Conservation (phyloP, 2,113 vertebrate genomes). For the Plecotus auritus region DNA sequence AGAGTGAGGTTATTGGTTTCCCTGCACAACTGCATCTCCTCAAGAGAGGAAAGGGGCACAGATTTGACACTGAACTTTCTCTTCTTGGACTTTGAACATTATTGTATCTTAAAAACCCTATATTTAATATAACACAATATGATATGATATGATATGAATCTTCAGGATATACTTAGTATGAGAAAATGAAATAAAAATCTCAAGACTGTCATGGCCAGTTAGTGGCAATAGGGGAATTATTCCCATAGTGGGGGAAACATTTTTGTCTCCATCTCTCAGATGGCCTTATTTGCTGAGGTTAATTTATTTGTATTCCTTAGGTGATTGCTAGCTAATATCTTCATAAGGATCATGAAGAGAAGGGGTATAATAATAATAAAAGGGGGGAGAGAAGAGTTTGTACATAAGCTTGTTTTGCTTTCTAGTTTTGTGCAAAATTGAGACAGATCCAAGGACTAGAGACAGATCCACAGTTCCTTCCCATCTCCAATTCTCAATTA, state of each 20-base stretch:
- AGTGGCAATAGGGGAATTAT: background rate
- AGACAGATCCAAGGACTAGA: background rate
- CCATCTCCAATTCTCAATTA: background rate
- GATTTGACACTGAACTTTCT: background rate
- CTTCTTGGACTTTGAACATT: background rate
- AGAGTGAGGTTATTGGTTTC: background rate
- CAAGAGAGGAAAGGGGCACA: background rate
- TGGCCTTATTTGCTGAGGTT: background rate
- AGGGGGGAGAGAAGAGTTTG: background rate
- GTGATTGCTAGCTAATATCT: background rate
- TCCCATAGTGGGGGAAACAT: background rate
- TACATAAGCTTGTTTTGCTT: background rate
- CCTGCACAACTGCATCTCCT: background rate
- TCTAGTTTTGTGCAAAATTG: background rate
- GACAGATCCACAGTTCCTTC: background rate
- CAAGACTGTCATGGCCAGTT: background rate
- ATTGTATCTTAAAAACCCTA: background rate
- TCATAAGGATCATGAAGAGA: background rate
- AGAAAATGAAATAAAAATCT: background rate
- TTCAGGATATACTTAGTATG: background rate
- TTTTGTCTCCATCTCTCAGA: background rate
- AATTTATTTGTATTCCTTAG: slow-evolving; percentile 5
- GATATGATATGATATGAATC: background rate
- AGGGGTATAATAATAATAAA: background rate
- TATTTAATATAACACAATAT: background rate